Conservation (phyloP, 1,140 invertebrate genomes). For the Saccostrea glomerata region DNA sequence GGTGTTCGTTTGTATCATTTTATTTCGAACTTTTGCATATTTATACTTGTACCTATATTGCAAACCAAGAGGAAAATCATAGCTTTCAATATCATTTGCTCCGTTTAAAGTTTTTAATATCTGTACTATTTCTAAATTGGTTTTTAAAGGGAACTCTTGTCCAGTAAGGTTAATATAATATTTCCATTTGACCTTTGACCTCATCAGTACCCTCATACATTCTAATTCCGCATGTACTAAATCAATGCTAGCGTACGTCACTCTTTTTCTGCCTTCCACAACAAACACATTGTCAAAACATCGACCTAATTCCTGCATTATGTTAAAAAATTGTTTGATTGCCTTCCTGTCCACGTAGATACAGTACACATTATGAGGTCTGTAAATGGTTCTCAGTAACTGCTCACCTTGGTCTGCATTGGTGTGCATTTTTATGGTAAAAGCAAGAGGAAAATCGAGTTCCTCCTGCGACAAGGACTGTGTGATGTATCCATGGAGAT, state of each 20-base stretch:
- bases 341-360: slow-evolving; percentile 74
- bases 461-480: slow-evolving; percentile 55
- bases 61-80: slow-evolving; percentile 44
- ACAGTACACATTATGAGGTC: slow-evolving; percentile 77
- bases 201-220: slow-evolving; percentile 61
- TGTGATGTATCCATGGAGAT: not conserved
- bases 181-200: slow-evolving; percentile 65
- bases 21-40: slow-evolving; percentile 37
- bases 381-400: slow-evolving; percentile 74
- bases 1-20: slow-evolving; percentile 45
- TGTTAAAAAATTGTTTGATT: slow-evolving; percentile 50
- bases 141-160: slow-evolving; percentile 73
- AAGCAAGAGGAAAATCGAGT: slow-evolving; percentile 70
- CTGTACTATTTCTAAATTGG: slow-evolving; percentile 71
- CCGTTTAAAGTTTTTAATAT: slow-evolving; percentile 66
- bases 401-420: slow-evolving; percentile 70
- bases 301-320: slow-evolving; percentile 61
- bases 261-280: slow-evolving; percentile 50
- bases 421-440: slow-evolving; percentile 69
- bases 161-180: slow-evolving; percentile 75
- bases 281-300: slow-evolving; percentile 71
- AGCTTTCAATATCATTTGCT: slow-evolving; percentile 68
- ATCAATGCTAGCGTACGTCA: slow-evolving; percentile 62
- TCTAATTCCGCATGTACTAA: slow-evolving; percentile 63
- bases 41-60: slow-evolving; percentile 52